Conservation (phyloP, 2,797 vertebrate genomes). For the Okamejei kenojei region DNA sequence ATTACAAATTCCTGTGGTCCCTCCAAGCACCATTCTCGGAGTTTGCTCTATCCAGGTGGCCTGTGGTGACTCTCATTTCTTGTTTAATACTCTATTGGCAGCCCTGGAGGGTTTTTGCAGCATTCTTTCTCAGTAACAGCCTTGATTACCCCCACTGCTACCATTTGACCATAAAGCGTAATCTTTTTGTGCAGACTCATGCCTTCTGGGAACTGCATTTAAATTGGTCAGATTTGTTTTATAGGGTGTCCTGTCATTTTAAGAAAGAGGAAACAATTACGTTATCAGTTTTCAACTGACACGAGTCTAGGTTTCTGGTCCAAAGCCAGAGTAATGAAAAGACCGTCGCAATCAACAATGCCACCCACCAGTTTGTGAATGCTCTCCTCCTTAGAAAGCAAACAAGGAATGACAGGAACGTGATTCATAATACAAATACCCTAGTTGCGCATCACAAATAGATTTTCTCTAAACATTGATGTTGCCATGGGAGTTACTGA, state of each 20-base stretch:
- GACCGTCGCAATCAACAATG: not conserved
- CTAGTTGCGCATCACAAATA: not conserved
- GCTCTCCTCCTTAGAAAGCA: not conserved
- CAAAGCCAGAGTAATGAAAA: not conserved
- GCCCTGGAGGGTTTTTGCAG: no score
- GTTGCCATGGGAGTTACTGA: not conserved
- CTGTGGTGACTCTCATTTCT: no score
- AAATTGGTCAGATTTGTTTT: not conserved
- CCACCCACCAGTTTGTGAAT: not conserved
- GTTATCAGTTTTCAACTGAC: not conserved
- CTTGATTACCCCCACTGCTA: no score
- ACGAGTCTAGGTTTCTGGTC: not conserved
- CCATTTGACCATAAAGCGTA: not conserved
- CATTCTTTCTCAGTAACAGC: no score
- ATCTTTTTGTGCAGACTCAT: not conserved
- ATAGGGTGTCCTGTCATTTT: not conserved
- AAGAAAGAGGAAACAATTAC: not conserved
- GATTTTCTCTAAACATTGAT: not conserved
- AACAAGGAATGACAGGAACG: not conserved
- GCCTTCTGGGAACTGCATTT: not conserved
- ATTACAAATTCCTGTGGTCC: no score
- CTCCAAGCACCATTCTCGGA: not conserved
- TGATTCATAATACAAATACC: not conserved
- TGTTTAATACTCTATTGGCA: no score
- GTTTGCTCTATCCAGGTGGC: no score